phyloP scores from a whole-genome alignment of 2,888 invertebrate species.

The Pristionchus fissidentatus region DNA sequence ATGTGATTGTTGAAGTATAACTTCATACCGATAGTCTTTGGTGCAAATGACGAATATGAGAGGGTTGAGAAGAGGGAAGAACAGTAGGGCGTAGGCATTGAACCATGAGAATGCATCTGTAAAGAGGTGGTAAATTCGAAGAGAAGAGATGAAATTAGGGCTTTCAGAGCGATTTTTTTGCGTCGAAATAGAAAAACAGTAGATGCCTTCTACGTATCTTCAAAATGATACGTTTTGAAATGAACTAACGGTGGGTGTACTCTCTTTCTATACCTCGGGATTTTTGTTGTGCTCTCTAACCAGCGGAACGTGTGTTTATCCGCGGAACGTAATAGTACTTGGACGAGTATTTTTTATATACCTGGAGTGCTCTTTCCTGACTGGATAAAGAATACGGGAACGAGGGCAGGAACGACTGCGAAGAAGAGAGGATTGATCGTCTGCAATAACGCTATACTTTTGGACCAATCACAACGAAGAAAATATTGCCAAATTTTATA shows the following conservation, averaged over 20 bases:
- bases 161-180: too few relatives aligned
- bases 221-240: too few relatives aligned
- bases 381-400: not conserved
- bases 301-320: too few relatives aligned
- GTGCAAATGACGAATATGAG: slow-evolving; percentile 38
- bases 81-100: not conserved
- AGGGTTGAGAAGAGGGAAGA: slow-evolving; percentile 30
- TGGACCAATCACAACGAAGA: not conserved
- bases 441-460: not conserved
- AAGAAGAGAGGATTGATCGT: not conserved
- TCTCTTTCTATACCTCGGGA: too few relatives aligned
- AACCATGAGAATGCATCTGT: not conserved
- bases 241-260: too few relatives aligned
- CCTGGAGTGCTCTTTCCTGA: slow-evolving; percentile 5
- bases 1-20: too few relatives aligned
- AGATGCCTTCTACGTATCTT: too few relatives aligned
- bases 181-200: too few relatives aligned
- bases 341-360: too few relatives aligned
- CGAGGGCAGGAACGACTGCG: not conserved
- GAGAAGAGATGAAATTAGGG: too few relatives aligned
- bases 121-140: not conserved
- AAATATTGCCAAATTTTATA: not conserved
- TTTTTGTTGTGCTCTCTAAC: too few relatives aligned
- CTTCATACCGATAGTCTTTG: slow-evolving; percentile 18
- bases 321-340: too few relatives aligned